Evolutionary conservation across 2,888 invertebrate species (phyloP).

Genomic region (Taphrorychus bicolor): DNA sequence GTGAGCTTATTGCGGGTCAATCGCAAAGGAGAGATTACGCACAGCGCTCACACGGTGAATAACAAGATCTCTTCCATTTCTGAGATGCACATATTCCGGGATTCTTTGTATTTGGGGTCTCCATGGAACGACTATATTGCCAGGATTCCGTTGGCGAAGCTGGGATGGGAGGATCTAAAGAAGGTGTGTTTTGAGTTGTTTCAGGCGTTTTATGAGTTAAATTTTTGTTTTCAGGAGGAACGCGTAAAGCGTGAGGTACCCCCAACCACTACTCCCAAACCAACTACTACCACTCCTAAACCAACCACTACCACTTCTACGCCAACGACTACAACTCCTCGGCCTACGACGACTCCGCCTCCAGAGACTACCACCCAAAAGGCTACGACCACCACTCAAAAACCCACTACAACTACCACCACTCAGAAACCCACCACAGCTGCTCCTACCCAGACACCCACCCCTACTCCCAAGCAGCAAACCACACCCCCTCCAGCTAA

Average conservation of each 20-base stretch:
- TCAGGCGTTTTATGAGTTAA: too few species aligned
- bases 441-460: constrained; percentile 54
- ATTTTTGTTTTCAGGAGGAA: constrained; percentile 28
- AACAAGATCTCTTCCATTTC: constrained; percentile 64
- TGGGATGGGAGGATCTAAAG: constrained; percentile 55
- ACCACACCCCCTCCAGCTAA: background rate
- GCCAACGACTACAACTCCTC: constrained; percentile 44
- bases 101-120: constrained; percentile 71
- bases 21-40: constrained; percentile 75
- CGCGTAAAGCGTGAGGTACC: constrained; percentile 14
- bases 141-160: constrained; percentile 67
- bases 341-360: constrained; percentile 43
- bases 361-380: constrained; percentile 39
- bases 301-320: constrained; percentile 43
- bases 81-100: constrained; percentile 72
- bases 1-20: constrained; percentile 71
- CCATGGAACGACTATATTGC: constrained; percentile 73
- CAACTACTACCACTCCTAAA: constrained; percentile 26
- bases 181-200: constrained; percentile 14
- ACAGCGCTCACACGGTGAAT: constrained; percentile 71
- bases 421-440: constrained; percentile 37
- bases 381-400: constrained; percentile 32
- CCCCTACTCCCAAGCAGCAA: constrained; percentile 61
- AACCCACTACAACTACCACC: constrained; percentile 58
- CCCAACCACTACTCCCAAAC: constrained; percentile 44